A percentile compares a stretch with the other conserved stretches of the same genome.
Conservation (phyloP, 2,888 invertebrate species). For the Orchestes rusci region DNA sequence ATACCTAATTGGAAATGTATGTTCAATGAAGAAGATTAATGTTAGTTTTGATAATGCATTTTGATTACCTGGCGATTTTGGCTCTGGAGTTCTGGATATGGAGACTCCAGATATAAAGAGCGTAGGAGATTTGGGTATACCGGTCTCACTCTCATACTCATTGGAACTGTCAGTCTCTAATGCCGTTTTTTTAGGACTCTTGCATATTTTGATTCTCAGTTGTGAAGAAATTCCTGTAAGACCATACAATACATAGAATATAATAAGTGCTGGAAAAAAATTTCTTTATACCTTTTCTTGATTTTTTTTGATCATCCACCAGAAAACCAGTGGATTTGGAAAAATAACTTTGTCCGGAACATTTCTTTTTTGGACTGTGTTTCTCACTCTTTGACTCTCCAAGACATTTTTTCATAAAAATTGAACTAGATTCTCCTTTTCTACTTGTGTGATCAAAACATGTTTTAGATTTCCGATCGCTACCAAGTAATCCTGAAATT, state of each 20-base stretch:
- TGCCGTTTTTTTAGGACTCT: slow-evolving; percentile 36
- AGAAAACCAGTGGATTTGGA: slow-evolving; percentile 43
- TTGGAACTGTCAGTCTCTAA: slow-evolving; percentile 48
- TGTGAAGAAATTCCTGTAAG: slow-evolving; percentile 34
- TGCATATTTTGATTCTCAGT: slow-evolving; percentile 43
- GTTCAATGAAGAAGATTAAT: too few relatives aligned
- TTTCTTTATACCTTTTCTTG: slow-evolving; percentile 28
- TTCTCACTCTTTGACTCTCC: slow-evolving; percentile 37
- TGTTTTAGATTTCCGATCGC: slow-evolving; percentile 30
- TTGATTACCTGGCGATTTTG: slow-evolving; percentile 40
- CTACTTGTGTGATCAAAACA: slow-evolving; percentile 23
- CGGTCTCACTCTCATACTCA: slow-evolving; percentile 52
- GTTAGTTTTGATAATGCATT: not conserved
- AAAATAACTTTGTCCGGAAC: slow-evolving; percentile 34
- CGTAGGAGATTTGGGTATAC: slow-evolving; percentile 51
- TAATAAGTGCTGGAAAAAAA: too few relatives aligned
- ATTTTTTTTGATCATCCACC: slow-evolving; percentile 35
- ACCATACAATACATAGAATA: too few relatives aligned
- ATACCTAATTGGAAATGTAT: slow-evolving; percentile 26
- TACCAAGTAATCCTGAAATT: slow-evolving; percentile 35
- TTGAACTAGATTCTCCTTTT: slow-evolving; percentile 10
- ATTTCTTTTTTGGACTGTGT: slow-evolving; percentile 37
- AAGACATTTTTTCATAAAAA: slow-evolving; percentile 25
- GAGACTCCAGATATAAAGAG: slow-evolving; percentile 52
- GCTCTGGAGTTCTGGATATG: slow-evolving; percentile 50